Conservation (phyloP, 2,797 vertebrate genomes). For the Sphaeramia orbicularis region DNA sequence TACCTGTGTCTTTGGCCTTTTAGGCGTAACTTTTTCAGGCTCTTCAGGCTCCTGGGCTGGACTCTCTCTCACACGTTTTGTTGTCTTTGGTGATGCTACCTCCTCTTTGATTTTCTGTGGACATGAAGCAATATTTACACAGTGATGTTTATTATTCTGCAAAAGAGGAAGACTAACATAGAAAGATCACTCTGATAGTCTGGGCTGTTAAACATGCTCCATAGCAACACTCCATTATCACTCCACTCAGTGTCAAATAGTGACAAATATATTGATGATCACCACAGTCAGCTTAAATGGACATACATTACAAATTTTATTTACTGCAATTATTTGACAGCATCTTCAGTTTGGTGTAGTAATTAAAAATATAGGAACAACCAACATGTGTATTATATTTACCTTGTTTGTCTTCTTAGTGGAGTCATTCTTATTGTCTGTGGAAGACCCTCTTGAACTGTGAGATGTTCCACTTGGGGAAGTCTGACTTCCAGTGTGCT, state of each 20-base stretch:
- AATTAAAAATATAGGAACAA: not conserved
- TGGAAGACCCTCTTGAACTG: slow-evolving; percentile 92
- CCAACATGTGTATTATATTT: not conserved
- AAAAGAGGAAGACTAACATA: not conserved
- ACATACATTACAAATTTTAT: not conserved
- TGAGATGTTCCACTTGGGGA: slow-evolving; percentile 90
- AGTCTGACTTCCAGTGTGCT: slow-evolving; percentile 89
- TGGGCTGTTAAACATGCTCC: not conserved
- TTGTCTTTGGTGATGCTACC: slow-evolving; percentile 90
- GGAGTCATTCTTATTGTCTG: slow-evolving; percentile 92
- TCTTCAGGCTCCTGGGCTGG: slow-evolving; percentile 90
- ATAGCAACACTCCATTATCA: not conserved
- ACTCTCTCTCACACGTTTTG: slow-evolving; percentile 93
- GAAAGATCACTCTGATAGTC: not conserved
- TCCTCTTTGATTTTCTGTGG: slow-evolving; percentile 95
- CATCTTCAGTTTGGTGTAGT: too few relatives aligned
- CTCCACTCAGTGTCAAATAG: too few relatives aligned
- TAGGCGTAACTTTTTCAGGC: slow-evolving; percentile 88
- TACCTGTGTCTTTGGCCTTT: slow-evolving; percentile 95
- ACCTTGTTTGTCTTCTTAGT: slow-evolving; percentile 94
- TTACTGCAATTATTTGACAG: not conserved
- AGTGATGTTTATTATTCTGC: slow-evolving; percentile 7
- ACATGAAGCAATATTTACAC: slow-evolving; percentile 29
- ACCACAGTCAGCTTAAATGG: too few relatives aligned
- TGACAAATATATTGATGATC: too few relatives aligned